Conservation (phyloP, 2,113 vertebrate genomes). For the Hypomesus transpacificus region DNA sequence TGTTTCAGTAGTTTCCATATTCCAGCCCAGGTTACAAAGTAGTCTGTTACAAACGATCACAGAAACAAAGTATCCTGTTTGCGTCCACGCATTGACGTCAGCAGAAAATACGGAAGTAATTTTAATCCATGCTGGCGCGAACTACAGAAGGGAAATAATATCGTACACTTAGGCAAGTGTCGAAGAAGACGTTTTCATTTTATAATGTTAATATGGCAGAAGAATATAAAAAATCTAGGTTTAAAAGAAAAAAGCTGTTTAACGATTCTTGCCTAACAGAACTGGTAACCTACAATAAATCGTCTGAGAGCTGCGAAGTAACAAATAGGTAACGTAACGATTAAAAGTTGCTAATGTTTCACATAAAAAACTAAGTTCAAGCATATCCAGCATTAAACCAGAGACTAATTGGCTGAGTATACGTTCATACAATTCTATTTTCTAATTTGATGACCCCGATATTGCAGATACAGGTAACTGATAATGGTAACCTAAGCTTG, state of each 20-base stretch:
- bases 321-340: no score
- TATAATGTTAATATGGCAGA: constrained; percentile 40
- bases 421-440: no score
- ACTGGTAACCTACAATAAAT: no score
- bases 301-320: no score
- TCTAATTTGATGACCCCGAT: no score
- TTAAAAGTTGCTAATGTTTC: no score
- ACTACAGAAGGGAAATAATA: background rate
- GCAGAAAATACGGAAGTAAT: constrained; percentile 29
- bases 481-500: background rate
- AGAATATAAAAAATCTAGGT: constrained; percentile 39
- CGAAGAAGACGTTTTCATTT: background rate
- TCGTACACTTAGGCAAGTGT: no score
- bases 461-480: no score
- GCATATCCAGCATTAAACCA: no score
- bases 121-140: background rate
- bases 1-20: background rate
- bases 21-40: background rate
- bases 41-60: background rate
- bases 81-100: constrained; percentile 23
- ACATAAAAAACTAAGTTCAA: no score
- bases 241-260: constrained; percentile 51
- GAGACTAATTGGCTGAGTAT: no score
- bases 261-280: constrained; percentile 32
- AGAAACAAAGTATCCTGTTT: background rate